phyloP scores from a whole-genome alignment of 2,113 vertebrate species.

The Fukomys damarensis region DNA sequence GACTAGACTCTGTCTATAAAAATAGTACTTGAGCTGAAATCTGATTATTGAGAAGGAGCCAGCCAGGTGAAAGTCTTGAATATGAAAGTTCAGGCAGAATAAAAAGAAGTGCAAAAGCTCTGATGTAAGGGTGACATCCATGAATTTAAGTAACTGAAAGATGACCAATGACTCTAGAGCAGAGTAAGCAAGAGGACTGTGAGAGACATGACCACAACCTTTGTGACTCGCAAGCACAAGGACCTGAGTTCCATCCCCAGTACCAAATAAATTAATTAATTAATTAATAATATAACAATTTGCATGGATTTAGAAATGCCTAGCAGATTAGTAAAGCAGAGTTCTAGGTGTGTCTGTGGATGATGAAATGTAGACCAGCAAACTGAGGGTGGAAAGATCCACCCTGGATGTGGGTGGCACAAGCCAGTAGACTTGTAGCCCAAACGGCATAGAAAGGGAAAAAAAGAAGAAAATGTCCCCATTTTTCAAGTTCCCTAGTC shows the following conservation, averaged over 20 bases:
- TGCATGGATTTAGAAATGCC: not conserved
- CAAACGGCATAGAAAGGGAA: not conserved
- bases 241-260: too few species aligned
- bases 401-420: not conserved
- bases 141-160: not conserved
- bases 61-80: not conserved
- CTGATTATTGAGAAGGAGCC: slow-evolving; percentile 3
- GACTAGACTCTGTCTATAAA: not conserved
- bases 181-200: not conserved
- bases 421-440: not conserved
- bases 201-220: not conserved
- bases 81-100: not conserved
- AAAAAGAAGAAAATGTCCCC: not conserved
- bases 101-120: not conserved
- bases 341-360: not conserved
- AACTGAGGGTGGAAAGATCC: not conserved
- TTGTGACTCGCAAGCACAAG: too few species aligned
- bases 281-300: not conserved
- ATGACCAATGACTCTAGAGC: not conserved
- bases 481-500: not conserved
- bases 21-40: not conserved
- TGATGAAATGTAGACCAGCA: not conserved
- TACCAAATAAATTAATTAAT: too few species aligned
- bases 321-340: not conserved
- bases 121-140: not conserved